These are phyloP conservation scores for Anoura caudifer DNA, from an alignment of 2,113 vertebrate species.

Conservation along the genomic window DNA sequence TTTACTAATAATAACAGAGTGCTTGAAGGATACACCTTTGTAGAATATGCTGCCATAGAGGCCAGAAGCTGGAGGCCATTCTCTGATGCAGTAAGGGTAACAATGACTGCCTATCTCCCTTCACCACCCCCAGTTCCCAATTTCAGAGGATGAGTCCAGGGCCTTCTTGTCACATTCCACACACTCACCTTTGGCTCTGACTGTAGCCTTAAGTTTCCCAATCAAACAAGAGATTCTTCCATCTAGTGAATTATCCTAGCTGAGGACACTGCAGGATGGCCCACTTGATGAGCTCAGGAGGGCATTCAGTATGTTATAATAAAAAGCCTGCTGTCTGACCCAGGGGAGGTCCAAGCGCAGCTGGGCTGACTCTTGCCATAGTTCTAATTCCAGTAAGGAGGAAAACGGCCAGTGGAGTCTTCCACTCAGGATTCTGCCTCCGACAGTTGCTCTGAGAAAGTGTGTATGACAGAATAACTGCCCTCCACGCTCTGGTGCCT, in stretches of 20 bases:
- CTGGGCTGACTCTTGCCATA: not conserved
- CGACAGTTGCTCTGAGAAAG: conserved; percentile 10
- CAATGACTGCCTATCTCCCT: not conserved
- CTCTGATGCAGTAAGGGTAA: not conserved
- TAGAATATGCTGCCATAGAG: not conserved
- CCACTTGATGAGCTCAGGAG: not conserved
- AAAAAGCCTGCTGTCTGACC: not conserved
- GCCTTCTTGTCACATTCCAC: not conserved
- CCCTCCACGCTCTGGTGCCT: fast-evolving
- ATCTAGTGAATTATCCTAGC: not conserved
- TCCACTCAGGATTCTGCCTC: conserved; percentile 23
- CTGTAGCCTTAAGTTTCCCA: not conserved
- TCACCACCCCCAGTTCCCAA: not conserved
- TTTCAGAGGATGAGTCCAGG: not conserved
- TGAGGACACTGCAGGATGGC: not conserved
- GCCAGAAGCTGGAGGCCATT: not conserved
- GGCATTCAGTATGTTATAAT: not conserved
- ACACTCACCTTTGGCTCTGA: not conserved
- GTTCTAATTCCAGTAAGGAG: conserved; percentile 51
- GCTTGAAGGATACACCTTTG: not conserved
- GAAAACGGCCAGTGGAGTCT: not conserved
- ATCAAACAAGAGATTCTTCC: not conserved
- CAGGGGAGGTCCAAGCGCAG: not conserved
- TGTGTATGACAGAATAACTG: not conserved
- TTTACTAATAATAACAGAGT: not conserved